These are phyloP conservation scores for Elaphurus davidianus DNA, from an alignment of 2,113 vertebrate genomes.

Conservation along the genomic window DNA sequence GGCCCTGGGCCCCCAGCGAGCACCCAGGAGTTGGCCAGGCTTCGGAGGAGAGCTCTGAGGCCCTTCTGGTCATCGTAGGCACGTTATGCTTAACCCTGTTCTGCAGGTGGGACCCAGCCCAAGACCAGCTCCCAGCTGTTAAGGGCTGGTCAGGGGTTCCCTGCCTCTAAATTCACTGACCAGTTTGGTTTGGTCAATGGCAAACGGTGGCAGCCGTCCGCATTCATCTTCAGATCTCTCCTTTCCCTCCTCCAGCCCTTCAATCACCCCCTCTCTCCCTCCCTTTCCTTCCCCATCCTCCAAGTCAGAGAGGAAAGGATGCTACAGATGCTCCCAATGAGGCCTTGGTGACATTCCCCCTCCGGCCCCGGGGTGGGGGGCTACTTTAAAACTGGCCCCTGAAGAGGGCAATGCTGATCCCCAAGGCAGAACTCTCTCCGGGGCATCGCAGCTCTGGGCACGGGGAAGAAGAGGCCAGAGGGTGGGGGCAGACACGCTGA, in stretches of 20 bases:
- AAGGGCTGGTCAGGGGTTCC: neutral
- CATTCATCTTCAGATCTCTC: neutral
- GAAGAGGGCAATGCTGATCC: neutral
- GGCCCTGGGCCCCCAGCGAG: rapidly evolving
- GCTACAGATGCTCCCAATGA: rapidly evolving
- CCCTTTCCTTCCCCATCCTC: rapidly evolving
- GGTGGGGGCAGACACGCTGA: rapidly evolving
- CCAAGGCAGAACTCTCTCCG: rapidly evolving
- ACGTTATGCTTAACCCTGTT: neutral
- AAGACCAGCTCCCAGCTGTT: too few relatives aligned
- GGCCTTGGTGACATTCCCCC: neutral
- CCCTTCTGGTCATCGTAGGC: neutral
- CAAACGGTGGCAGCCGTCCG: neutral
- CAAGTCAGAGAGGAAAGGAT: neutral
- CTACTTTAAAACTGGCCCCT: neutral
- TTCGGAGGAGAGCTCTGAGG: neutral
- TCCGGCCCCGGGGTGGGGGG: rapidly evolving
- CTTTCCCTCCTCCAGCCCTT: neutral
- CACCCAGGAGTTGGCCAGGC: neutral
- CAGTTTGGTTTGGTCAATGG: neutral
- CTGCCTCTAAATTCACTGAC: neutral
- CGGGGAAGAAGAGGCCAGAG: neutral
- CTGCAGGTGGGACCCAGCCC: neutral
- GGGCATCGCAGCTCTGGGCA: rapidly evolving
- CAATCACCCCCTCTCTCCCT: neutral